Base-by-base conservation (phyloP, 2,888 invertebrate genomes). In the Prenolepis imparis region DNA sequence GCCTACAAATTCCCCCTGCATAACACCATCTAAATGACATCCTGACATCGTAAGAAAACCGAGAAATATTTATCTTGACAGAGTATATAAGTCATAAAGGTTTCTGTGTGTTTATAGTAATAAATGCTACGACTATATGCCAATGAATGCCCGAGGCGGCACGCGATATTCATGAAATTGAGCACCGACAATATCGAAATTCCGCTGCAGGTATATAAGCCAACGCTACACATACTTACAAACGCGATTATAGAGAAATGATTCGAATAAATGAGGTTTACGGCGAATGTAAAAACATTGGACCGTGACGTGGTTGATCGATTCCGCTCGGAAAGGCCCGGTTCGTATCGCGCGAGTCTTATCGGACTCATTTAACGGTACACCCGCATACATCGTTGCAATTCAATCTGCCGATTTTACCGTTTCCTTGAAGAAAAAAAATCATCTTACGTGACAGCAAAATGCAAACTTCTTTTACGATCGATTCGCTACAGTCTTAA, bases 141-240 rank as follows among this genome's bases (percentile, higher is more conserved):
- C 75, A 75, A 75, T 52, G 75, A 75, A 66, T 63, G 21, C 44
- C 63, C 63, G 36, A 6, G 21, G 11, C 41, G 39, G 64, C 74
- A 75, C 66, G 75, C 64, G 66, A 75, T 75, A 75, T 75, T 75
- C 52, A 75, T 75, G 75, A 75, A 75, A 75, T 24, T 52, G 66
- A 64, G 44, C 57, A 39, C 72, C 57, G 41, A 44, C 66, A 66
- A 75, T 66, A 66, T 75, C n/a, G 24, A 28, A 75, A 75, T 66
- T 52, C 74, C 63, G 64, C 63, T 36, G 24, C 2, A 48, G 39
- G 15, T 52, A 39, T 66, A 66, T 41, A 21, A 21, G 52, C 39
- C 24, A 48, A 36, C 48, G 12, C 5, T n/a, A 44, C 48, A 52
- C 8, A 59, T 12, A 15, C 24, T 64, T 39, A 18, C 36, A 66